Evolutionary conservation across 2,797 vertebrate genomes (phyloP).

Genomic region (Cynopterus sphinx): DNA sequence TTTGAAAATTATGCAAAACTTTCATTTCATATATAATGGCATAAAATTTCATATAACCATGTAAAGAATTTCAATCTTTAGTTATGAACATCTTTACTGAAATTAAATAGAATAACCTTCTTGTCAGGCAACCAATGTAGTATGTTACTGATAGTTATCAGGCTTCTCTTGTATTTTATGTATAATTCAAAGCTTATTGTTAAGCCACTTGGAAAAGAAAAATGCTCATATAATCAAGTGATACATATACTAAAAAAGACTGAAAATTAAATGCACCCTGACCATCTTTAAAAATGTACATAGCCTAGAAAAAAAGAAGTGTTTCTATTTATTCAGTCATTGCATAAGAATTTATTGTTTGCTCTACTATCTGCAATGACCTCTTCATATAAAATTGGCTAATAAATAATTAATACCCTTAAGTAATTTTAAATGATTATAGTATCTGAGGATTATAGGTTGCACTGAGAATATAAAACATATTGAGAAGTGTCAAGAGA

Average conservation of each 20-base stretch:
- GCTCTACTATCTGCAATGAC: background rate
- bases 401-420: background rate
- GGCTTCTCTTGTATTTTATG: background rate
- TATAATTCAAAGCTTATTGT: background rate
- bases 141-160: background rate
- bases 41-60: background rate
- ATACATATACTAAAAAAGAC: background rate
- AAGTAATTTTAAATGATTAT: background rate
- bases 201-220: background rate
- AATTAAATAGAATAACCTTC: background rate
- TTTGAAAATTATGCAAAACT: background rate
- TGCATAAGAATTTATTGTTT: background rate
- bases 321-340: background rate
- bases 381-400: slow-evolving; percentile 5
- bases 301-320: background rate
- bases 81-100: background rate
- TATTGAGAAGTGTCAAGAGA: background rate
- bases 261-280: slow-evolving; percentile 11
- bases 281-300: background rate
- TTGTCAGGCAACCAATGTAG: background rate
- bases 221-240: background rate
- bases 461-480: background rate
- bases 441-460: background rate
- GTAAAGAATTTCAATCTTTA: background rate
- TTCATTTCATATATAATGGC: background rate